These are phyloP conservation scores for Isaurus tuberculatus DNA, from an alignment of 92 coral and sea anemone species.

Conservation along the genomic window DNA sequence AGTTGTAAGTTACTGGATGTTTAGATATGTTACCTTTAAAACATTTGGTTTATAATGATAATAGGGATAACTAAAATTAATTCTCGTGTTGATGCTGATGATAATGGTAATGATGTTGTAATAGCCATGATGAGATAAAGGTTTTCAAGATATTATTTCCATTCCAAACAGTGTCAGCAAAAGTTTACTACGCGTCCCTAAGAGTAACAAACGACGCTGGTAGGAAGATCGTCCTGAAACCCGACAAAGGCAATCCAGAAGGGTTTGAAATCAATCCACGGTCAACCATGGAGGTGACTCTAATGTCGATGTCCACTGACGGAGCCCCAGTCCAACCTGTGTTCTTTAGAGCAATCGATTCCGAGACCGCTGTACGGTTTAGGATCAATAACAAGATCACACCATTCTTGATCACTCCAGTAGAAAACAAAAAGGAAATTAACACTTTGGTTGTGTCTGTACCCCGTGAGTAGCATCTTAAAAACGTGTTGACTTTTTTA, in stretches of 20 bases:
- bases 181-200: constrained; percentile 91
- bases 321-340: constrained; percentile 88
- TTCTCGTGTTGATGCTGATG: no score
- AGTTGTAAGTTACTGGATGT: constrained; percentile 90
- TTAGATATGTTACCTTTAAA: background rate
- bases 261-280: constrained; percentile 85
- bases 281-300: constrained; percentile 90
- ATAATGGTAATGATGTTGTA: no score
- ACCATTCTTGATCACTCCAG: constrained; percentile 80
- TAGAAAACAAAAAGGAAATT: constrained; percentile 81
- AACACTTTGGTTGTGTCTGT: constrained; percentile 81
- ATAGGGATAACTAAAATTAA: no score
- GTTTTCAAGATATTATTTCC: background rate
- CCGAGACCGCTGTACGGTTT: constrained; percentile 70
- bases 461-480: constrained; percentile 71
- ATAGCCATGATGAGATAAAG: no score
- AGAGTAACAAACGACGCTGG: constrained; percentile 98
- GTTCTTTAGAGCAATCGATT: constrained; percentile 82
- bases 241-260: constrained; percentile 88
- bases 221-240: constrained; percentile 79
- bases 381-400: constrained; percentile 85
- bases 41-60: no score
- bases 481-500: background rate
- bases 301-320: constrained; percentile 98
- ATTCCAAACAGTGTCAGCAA: constrained; percentile 82